These are phyloP conservation scores for Anthophora plumipes DNA, from an alignment of 2,888 invertebrate genomes.

Conservation along the genomic window DNA sequence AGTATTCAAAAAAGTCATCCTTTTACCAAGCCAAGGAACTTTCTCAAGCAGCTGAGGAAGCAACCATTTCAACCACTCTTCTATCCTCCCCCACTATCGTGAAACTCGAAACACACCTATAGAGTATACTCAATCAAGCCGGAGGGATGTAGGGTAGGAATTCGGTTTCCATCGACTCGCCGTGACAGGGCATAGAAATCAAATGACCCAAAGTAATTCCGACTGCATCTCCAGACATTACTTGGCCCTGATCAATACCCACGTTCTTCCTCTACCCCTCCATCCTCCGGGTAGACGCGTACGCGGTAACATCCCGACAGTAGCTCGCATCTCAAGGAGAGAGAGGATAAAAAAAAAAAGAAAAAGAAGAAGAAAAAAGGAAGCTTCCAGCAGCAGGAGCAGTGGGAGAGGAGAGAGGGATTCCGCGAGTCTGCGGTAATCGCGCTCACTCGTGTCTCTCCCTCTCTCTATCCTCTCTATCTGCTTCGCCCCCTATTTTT, in stretches of 20 bases:
- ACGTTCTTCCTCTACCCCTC: constrained; percentile 55
- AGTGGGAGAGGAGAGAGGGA: constrained; percentile 49
- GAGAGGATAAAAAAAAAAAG: constrained; percentile 35
- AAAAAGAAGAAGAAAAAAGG: too few relatives aligned
- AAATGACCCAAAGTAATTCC: constrained; percentile 62
- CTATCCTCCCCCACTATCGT: too few relatives aligned
- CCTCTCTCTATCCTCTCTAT: constrained; percentile 33
- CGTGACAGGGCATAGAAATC: constrained; percentile 46
- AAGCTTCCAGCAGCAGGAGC: constrained; percentile 25
- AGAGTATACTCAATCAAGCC: not conserved
- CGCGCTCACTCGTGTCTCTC: constrained; percentile 65
- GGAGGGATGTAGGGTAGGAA: not conserved
- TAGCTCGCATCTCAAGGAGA: constrained; percentile 67
- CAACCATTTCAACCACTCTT: too few relatives aligned
- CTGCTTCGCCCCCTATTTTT: constrained; percentile 27
- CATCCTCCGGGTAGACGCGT: constrained; percentile 62
- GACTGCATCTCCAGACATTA: constrained; percentile 62
- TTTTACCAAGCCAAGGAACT: not conserved
- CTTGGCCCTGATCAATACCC: constrained; percentile 69
- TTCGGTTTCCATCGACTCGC: constrained; percentile 26
- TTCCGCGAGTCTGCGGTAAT: constrained; percentile 74
- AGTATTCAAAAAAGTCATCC: not conserved
- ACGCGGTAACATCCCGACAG: constrained; percentile 68
- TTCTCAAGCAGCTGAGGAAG: too few relatives aligned
- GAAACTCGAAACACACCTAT: not conserved